These are phyloP conservation scores for Rattus norvegicus DNA, from an alignment of 2,113 vertebrate genomes.

Conservation along the genomic window GRCr8 NC_086023.1:156666501-156667000, in stretches of 20 bases:
- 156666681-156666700: conserved; percentile 66
- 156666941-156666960: not conserved
- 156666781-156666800: not conserved
- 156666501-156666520: conserved; percentile 77
- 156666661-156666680: conserved; percentile 69
- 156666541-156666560: conserved; percentile 75
- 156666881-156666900: not conserved
- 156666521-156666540: conserved; percentile 76
- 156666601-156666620: conserved; percentile 80
- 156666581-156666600: conserved; percentile 79
- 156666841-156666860: not conserved
- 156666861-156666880: not conserved
- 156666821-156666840: not conserved
- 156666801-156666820: not conserved
- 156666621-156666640: conserved; percentile 74
- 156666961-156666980: not conserved
- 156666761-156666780: conserved; percentile 34
- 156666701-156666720: conserved; percentile 39
- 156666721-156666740: conserved; percentile 69
- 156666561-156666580: conserved; percentile 79
- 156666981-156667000: not conserved
- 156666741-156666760: conserved; percentile 45
- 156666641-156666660: conserved; percentile 75
- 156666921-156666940: conserved; percentile 15
- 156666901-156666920: not conserved